Conservation (phyloP, 2,113 vertebrate genomes). For the Chaetops frenatus region DNA sequence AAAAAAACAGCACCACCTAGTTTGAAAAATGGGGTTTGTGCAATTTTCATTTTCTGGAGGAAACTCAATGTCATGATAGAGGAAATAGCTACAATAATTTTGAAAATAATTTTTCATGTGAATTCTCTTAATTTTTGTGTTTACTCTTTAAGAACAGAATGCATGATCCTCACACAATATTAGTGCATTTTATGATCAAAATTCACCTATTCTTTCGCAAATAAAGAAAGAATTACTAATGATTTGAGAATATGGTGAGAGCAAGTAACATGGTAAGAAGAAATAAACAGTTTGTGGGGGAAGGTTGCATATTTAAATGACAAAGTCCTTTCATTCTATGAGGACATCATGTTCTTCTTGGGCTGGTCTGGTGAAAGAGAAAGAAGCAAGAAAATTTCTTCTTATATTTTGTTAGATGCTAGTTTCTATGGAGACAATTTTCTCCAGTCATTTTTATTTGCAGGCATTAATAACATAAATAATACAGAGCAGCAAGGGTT, state of each 20-base stretch:
- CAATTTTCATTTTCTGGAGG: background rate
- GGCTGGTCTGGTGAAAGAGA: background rate
- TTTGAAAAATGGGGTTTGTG: background rate
- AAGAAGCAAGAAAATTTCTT: constrained; percentile 30
- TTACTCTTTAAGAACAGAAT: background rate
- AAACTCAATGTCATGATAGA: background rate
- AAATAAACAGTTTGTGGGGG: background rate
- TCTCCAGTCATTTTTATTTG: constrained; percentile 53
- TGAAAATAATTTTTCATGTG: background rate
- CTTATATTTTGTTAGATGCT: constrained; percentile 34
- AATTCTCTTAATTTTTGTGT: background rate
- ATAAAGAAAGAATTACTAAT: background rate
- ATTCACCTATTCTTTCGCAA: background rate
- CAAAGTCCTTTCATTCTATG: background rate
- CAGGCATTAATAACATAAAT: constrained; percentile 36
- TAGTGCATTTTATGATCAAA: background rate
- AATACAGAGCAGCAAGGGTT: constrained; percentile 42
- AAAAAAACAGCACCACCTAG: background rate
- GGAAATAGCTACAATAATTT: background rate
- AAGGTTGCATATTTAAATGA: background rate
- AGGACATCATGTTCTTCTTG: constrained; percentile 19
- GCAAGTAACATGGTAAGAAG: background rate
- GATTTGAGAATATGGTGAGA: background rate
- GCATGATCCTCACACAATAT: background rate
- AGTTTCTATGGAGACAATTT: constrained; percentile 64